phyloP scores from a whole-genome alignment of 2,797 vertebrate species.

The Australoheros facetus region DNA sequence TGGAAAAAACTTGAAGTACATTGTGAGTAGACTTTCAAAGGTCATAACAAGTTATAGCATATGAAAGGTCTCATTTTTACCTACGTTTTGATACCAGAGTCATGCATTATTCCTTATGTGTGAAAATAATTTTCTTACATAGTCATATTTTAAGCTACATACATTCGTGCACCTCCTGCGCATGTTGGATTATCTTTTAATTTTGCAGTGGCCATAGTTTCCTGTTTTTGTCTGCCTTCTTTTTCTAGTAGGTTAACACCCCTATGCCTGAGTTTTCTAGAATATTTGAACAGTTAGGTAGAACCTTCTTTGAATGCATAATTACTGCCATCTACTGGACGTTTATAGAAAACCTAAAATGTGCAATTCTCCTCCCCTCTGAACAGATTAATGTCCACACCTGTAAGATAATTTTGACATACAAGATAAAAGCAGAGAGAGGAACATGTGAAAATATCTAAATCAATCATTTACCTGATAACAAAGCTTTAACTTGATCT shows the following conservation, averaged over 20 bases:
- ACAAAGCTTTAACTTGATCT: not conserved
- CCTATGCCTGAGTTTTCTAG: not conserved
- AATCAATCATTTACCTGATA: fast-evolving
- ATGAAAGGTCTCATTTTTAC: not conserved
- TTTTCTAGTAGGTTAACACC: not conserved
- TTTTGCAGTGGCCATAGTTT: not conserved
- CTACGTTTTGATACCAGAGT: not conserved
- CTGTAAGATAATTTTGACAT: not conserved
- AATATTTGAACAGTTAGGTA: not conserved
- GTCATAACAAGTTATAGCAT: not conserved
- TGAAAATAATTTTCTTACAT: not conserved
- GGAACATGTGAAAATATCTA: not conserved
- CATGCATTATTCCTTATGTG: not conserved
- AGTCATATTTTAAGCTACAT: not conserved
- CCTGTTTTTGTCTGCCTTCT: not conserved
- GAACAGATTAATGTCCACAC: not conserved
- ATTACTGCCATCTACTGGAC: constrained; percentile 31
- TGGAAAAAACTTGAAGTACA: too few relatives aligned
- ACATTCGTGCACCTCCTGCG: not conserved
- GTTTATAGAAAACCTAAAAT: not conserved
- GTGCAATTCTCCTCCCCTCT: not conserved
- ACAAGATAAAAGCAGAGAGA: not conserved
- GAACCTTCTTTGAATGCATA: not conserved
- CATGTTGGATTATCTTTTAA: not conserved
- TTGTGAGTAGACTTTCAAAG: too few relatives aligned